Evolutionary conservation across 2,113 vertebrate genomes (phyloP), one percentile per base, ranked within the genome.

Genomic region (Pitta sordida): DNA sequence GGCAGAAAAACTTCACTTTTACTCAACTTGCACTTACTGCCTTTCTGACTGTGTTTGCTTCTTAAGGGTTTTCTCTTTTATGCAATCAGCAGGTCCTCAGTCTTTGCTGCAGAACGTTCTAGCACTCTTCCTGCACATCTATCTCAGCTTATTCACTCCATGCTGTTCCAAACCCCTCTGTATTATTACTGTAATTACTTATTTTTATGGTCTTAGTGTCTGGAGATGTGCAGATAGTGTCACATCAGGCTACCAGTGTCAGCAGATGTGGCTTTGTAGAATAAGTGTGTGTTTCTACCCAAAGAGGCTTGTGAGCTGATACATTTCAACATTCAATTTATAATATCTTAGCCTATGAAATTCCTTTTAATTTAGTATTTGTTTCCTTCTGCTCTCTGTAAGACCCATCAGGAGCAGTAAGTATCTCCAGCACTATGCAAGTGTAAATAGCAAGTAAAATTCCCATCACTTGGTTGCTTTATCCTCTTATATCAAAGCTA

Each of bases 141-240:
- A 3, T 73, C 58, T 89, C 53, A 48, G 67, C 51, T 65, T 87
- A 73, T 69, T 95, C 73, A 53, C 29, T 92, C n/a, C 53, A 77
- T 82, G 86, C 83, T 84, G 81, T 62, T 91, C 74, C 29, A 44
- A 64, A 90, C 27, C 1, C 11, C 34, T 76, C 62, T 89, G 9
- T 58, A 73, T 91, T 93, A 82, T 92, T 95, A 79, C 59, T 80
- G 16, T 76, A 85, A 87, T 96, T 83, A 69, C 41, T 95, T 90
- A 83, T 43, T 93, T 96, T 85, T 91, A 51, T 74, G 34, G 20
- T 74, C 36, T 69, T 65, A 48, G 55, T 73, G 78, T 39, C 49
- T 91, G 36, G 63, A 90, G 75, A 82, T 85, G 76, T 91, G 53
- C 67, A 85, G 41, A 55, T 36, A 78, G 83, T 15, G 26, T 76